Base-by-base conservation (phyloP, 2,113 vertebrate species). In the Hemiprocne comata region DNA sequence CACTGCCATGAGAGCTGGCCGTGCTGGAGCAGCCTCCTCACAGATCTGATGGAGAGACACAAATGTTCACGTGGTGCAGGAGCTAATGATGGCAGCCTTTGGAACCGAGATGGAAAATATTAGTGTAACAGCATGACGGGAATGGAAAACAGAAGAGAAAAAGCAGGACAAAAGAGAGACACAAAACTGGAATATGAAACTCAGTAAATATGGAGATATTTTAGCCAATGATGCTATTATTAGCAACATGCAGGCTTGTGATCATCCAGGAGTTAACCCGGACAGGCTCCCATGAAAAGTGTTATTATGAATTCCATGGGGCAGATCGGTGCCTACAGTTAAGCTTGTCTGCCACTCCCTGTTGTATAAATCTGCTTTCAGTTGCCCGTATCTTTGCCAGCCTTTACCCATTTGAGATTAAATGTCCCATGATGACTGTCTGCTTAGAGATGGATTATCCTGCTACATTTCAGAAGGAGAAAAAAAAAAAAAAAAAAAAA, bases 51-150 rank as follows among this genome's bases (percentile, higher is more conserved):
- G 83, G 83, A 86, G 88, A 89, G 33, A 65, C 87, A 92, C 94
- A 93, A 96, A 92, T 57, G 85, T 88, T 76, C 94, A 93, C 76
- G 16, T 96, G 92, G 75, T 94, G 90, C 90, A 72, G 83, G 55
- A 94, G 87, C 79, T 92, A 71, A 88, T 74, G 93, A 89, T 85
- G 78, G 95, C 92, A 95, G 87, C 76, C 93, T n/a, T 94, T 97
- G 96, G 94, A 94, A 96, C 72, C 72, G 31, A 48, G 93, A 95
- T 72, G 92, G 90, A 97, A 96, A 96, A 96, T 97, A 81, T 96
- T 96, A 97, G 93, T 94, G 87, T 96, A 96, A 53, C 93, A 93
- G 90, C 96, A 91, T 65, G 93, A 94, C 2, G 5, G 72, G 90
- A 84, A 88, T 57, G 69, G 92, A 71, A 97, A 97, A 91, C 93